A percentile compares a stretch with the other conserved stretches of the same genome.
phyloP scores from a whole-genome alignment of 2,113 vertebrate species.

The Rhizomys pruinosus region DNA sequence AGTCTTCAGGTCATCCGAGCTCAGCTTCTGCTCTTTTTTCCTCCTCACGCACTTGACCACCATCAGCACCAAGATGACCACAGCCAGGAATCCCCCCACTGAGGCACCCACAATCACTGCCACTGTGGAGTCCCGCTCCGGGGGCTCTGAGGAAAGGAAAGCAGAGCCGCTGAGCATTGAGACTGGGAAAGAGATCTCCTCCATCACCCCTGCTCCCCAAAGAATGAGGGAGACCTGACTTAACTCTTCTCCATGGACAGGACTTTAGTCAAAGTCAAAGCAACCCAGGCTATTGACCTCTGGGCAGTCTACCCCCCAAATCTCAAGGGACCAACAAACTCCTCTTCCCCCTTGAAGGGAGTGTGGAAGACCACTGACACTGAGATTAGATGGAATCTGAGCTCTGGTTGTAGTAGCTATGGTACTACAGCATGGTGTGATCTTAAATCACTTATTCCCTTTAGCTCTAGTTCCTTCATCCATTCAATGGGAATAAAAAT shows the following conservation, averaged over 20 bases:
- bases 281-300: background rate
- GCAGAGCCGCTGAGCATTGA: background rate
- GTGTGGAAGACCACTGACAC: background rate
- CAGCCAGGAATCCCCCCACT: slow-evolving; percentile 93
- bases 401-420: background rate
- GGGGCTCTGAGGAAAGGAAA: slow-evolving; percentile 88
- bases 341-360: background rate
- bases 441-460: background rate
- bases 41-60: slow-evolving; percentile 95
- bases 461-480: background rate
- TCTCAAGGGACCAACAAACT: background rate
- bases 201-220: background rate
- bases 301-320: background rate
- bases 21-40: slow-evolving; percentile 95
- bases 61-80: slow-evolving; percentile 96
- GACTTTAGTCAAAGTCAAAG: background rate
- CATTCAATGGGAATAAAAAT: background rate
- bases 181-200: background rate
- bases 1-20: slow-evolving; percentile 96
- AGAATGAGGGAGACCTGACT: background rate
- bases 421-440: background rate
- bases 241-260: background rate
- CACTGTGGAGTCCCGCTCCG: slow-evolving; percentile 94
- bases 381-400: background rate
- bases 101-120: slow-evolving; percentile 96